A percentile compares a stretch with the other conserved stretches of the same genome.
These are phyloP conservation scores for Unio delphinus DNA, from an alignment of 2,888 invertebrate genomes.

Conservation along the genomic window DNA sequence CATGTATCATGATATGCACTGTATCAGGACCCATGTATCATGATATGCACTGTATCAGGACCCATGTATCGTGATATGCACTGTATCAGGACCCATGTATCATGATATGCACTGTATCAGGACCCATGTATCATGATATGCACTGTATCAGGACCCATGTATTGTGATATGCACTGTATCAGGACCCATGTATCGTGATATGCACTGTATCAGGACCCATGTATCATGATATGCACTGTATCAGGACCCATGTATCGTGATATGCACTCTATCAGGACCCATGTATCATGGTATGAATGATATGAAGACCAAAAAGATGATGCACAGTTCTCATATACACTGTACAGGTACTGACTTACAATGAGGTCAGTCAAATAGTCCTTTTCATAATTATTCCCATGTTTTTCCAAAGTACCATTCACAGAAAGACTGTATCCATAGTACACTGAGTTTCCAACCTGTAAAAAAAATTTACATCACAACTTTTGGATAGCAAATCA, in stretches of 20 bases:
- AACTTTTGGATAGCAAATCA: too few species aligned
- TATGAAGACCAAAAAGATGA: not conserved
- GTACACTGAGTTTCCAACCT: constrained; percentile 90
- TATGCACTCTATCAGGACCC: not conserved
- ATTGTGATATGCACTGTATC: too few species aligned
- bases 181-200: too few species aligned
- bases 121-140: too few species aligned
- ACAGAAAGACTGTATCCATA: constrained; percentile 90
- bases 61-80: too few species aligned
- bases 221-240: too few species aligned
- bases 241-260: not conserved
- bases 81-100: too few species aligned
- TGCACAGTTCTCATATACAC: not conserved
- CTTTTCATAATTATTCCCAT: constrained; percentile 74
- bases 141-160: too few species aligned
- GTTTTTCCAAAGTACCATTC: constrained; percentile 80
- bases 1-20: too few species aligned
- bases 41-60: too few species aligned
- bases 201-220: not conserved
- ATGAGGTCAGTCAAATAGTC: constrained; percentile 90
- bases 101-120: too few species aligned
- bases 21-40: too few species aligned
- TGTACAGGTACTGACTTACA: constrained; percentile 74
- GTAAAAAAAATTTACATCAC: constrained; percentile 4
- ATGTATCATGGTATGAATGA: not conserved